A percentile compares a stretch with the other conserved stretches of the same genome.
These are phyloP conservation scores for Melinaea menophilus DNA, from an alignment of 2,888 invertebrate genomes.

Conservation along the genomic window DNA sequence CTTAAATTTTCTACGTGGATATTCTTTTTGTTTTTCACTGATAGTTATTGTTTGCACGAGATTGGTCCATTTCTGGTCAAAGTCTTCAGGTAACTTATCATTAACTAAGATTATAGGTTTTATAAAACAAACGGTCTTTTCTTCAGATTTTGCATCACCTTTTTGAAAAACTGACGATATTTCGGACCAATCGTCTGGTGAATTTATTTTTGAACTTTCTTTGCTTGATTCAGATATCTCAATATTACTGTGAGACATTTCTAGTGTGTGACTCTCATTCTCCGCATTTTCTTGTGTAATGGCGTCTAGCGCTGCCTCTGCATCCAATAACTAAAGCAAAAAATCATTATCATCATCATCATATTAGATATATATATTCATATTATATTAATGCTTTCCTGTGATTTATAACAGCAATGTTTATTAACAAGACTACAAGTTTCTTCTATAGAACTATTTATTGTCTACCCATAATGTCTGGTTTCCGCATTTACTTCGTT, in stretches of 20 bases:
- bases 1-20: constrained; percentile 56
- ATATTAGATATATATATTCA: not conserved
- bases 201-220: constrained; percentile 46
- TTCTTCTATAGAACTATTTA: not conserved
- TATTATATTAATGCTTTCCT: not conserved
- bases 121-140: constrained; percentile 40
- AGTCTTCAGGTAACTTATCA: constrained; percentile 64
- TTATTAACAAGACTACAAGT: too few species aligned
- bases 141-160: constrained; percentile 43
- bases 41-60: constrained; percentile 51
- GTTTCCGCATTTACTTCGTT: constrained; percentile 9
- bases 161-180: constrained; percentile 45
- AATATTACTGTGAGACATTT: constrained; percentile 49
- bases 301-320: constrained; percentile 56
- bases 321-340: constrained; percentile 57
- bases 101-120: constrained; percentile 68
- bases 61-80: constrained; percentile 61
- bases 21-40: constrained; percentile 56
- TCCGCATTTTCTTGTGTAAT: constrained; percentile 43
- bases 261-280: constrained; percentile 44
- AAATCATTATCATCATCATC: too few species aligned
- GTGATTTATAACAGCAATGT: not conserved
- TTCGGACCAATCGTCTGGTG: constrained; percentile 48
- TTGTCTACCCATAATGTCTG: constrained; percentile 11
- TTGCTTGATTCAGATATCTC: constrained; percentile 53